Percentiles rank a stretch among this genome's conserved stretches.
These are phyloP conservation scores for Chionis minor DNA, from an alignment of 2,113 vertebrate genomes.

Conservation along the genomic window DNA sequence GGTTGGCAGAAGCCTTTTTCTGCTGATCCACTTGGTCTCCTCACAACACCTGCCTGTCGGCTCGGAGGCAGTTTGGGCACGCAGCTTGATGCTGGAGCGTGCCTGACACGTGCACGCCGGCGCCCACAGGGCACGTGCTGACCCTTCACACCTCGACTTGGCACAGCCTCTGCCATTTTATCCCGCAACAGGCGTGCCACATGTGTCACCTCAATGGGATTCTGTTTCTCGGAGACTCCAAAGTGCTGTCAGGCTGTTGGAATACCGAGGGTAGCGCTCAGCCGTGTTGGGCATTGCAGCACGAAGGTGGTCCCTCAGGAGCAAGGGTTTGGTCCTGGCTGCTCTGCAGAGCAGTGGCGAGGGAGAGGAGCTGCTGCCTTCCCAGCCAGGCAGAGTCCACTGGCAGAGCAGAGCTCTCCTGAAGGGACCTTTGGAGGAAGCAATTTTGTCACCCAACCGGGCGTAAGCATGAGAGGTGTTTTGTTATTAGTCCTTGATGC, in stretches of 20 bases:
- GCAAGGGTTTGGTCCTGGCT: background rate
- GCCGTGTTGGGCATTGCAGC: rapidly evolving
- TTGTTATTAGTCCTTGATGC: background rate
- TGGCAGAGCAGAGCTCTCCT: background rate
- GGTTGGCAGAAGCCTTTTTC: background rate
- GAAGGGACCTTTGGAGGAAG: background rate
- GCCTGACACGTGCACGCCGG: background rate
- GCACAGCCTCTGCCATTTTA: background rate
- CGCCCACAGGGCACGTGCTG: rapidly evolving
- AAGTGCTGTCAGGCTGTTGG: background rate
- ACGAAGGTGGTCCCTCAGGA: rapidly evolving
- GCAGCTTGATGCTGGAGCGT: rapidly evolving
- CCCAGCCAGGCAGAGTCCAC: background rate
- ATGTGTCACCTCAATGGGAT: background rate
- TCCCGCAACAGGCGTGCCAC: rapidly evolving
- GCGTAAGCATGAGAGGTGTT: background rate
- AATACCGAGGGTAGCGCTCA: background rate
- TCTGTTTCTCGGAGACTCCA: background rate
- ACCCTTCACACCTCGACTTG: background rate
- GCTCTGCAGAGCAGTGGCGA: rapidly evolving
- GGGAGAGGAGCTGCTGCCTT: background rate
- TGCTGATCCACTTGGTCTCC: background rate
- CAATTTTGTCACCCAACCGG: background rate
- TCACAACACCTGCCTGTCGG: rapidly evolving
- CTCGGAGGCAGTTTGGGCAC: background rate